Evolutionary conservation across 2,888 invertebrate genomes (phyloP).

Genomic region (Molorchus minor): DNA sequence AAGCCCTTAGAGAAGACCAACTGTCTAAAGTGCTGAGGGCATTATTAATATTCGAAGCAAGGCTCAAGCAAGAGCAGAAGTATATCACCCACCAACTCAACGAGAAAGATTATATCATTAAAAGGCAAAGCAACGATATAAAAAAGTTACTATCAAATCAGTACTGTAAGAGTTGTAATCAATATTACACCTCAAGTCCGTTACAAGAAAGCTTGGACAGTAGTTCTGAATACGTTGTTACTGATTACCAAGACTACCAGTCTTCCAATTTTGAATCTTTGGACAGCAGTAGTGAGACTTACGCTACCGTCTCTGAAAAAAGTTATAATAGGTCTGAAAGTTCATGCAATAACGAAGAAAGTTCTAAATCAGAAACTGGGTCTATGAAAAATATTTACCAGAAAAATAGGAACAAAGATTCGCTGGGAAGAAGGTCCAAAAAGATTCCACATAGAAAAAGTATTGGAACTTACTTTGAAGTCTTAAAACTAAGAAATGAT

Average conservation of each 20-base stretch:
- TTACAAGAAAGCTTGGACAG: conserved; percentile 59
- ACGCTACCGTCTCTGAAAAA: conserved; percentile 57
- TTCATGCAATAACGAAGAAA: conserved; percentile 34
- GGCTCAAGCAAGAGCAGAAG: conserved; percentile 77
- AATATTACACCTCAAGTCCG: conserved; percentile 54
- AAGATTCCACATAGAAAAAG: conserved; percentile 57
- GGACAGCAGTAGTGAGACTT: conserved; percentile 61
- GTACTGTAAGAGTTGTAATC: conserved; percentile 61
- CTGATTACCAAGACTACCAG: conserved; percentile 56
- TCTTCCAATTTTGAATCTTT: conserved; percentile 60
- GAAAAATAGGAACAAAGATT: conserved; percentile 56
- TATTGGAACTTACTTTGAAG: conserved; percentile 60
- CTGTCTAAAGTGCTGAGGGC: conserved; percentile 76
- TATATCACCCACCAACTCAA: conserved; percentile 73
- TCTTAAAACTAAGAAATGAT: conserved; percentile 59
- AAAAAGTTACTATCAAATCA: conserved; percentile 68
- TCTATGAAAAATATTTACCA: conserved; percentile 47
- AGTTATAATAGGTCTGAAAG: conserved; percentile 50
- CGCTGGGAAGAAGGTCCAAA: conserved; percentile 50
- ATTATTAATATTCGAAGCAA: conserved; percentile 75
- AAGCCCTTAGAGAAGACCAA: conserved; percentile 74
- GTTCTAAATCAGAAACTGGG: conserved; percentile 43
- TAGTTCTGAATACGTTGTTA: conserved; percentile 59
- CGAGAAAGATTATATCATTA: conserved; percentile 77
- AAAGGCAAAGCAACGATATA: conserved; percentile 75